A percentile compares a stretch with the other conserved stretches of the same genome.
Evolutionary conservation across 2,888 invertebrate genomes (phyloP).

Genomic region (Drosophila peninsularis): DNA sequence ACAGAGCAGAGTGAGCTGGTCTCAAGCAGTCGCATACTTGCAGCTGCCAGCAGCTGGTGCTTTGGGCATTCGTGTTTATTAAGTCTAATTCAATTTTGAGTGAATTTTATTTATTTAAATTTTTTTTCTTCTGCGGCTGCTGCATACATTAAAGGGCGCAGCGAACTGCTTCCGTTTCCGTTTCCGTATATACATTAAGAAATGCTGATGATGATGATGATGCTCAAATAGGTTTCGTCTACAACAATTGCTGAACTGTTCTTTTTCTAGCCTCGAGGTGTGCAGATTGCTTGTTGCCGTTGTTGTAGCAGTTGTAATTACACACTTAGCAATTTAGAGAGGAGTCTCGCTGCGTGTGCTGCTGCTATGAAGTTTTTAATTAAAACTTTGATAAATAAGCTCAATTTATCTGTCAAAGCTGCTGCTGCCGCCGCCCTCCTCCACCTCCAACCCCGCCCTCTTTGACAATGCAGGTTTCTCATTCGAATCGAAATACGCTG

Average conservation of each 20-base stretch:
- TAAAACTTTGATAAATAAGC: constrained; percentile 79
- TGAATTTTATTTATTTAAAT: constrained; percentile 50
- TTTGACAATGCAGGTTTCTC: constrained; percentile 58
- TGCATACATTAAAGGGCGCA: constrained; percentile 64
- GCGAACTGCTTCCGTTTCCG: constrained; percentile 14
- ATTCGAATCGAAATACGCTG: constrained; percentile 62
- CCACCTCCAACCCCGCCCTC: constrained; percentile 5
- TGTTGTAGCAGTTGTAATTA: constrained; percentile 68
- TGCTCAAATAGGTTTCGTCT: constrained; percentile 12
- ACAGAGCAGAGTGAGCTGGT: neutral
- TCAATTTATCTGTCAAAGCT: constrained; percentile 66
- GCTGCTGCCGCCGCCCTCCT: neutral
- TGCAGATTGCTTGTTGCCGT: constrained; percentile 2
- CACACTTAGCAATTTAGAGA: constrained; percentile 69
- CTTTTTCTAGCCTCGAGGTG: constrained; percentile 18
- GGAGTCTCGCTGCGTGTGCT: constrained; percentile 17
- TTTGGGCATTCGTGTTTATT: constrained; percentile 60
- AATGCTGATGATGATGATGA: constrained; percentile 5
- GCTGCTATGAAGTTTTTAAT: constrained; percentile 69
- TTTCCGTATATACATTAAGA: neutral
- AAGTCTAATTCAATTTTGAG: constrained; percentile 74
- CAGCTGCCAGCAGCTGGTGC: constrained; percentile 49
- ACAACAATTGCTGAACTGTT: constrained; percentile 4
- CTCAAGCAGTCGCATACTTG: neutral
- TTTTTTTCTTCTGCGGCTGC: constrained; percentile 50